Evolutionary conservation across 2,888 invertebrate genomes (phyloP), one percentile per base, ranked within the genome.

Genomic region (Octodonta nipae): DNA sequence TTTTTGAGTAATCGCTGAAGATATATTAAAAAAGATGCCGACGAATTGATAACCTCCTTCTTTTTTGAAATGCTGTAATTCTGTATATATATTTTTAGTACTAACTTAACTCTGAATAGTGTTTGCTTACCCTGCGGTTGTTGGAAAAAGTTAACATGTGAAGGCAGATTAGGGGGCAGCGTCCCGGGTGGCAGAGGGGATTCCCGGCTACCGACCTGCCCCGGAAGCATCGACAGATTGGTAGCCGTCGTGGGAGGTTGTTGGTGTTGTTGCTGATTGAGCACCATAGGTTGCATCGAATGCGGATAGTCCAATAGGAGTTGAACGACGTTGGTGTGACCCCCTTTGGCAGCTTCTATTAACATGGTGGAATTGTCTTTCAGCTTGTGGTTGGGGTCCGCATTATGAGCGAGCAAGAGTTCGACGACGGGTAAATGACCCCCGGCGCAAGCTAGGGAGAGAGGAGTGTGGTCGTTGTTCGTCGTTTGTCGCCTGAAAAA

Each of bases 331-430:
- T 78, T 79, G 13, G 92, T 91, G 64, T 96, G 95, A 0, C 96
- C 96, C 30, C 95, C 93, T 65, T 93, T 93, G 28, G 96, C 87
- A 30, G 95, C 96, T 65, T 98, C 96, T 51, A 98, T 95, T 47
- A 98, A 71, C 82, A 95, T 96, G 33, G 93, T 95, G 38, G 92
- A 91, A 62, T 93, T 93, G 66, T 98, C 96, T 74, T 95, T 93
- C 30, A 98, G 74, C 66, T 89, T 92, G 66, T 93, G 88, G 63
- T 86, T 86, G 30, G 92, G 91, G 68, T 96, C 89, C 26, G 93
- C 93, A 48, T 87, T 83, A 64, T 87, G 81, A 32, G 84, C 78
- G 39, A 98, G 71, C 42, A 98, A 70, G 52, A 88, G 69, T 66
- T 95, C 89, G 13, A 95, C 95, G 30, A 93, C 89, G 45, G 83